A percentile compares a stretch with the other conserved stretches of the same genome.
These are phyloP conservation scores for Drosophila busckii DNA, from an alignment of 1,140 invertebrate genomes.

Conservation along the genomic window DNA sequence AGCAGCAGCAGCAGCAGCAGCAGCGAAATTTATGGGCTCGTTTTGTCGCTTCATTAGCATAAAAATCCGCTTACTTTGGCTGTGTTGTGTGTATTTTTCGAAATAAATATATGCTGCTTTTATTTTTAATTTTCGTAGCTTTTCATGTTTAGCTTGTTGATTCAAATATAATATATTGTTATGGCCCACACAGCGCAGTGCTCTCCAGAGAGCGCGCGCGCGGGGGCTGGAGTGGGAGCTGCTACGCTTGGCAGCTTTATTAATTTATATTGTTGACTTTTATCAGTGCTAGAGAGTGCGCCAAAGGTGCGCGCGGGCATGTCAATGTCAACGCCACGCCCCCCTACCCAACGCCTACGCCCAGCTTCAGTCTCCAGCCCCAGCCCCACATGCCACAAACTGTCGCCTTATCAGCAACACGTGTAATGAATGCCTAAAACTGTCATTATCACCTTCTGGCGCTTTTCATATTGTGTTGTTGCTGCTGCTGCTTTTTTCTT, in stretches of 20 bases:
- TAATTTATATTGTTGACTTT: constrained; percentile 77
- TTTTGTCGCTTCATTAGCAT: constrained; percentile 64
- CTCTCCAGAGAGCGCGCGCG: constrained; percentile 45
- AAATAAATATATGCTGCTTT: constrained; percentile 42
- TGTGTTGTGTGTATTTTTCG: constrained; percentile 73
- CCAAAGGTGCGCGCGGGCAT: constrained; percentile 34
- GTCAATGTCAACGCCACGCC: constrained; percentile 41
- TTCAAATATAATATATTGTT: constrained; percentile 73
- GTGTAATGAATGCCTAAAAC: constrained; percentile 78
- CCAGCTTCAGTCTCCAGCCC: not conserved
- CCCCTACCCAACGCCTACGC: not conserved
- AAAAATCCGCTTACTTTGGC: constrained; percentile 71
- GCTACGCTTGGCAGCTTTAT: constrained; percentile 65
- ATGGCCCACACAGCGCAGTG: constrained; percentile 62
- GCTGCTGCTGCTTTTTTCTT: constrained; percentile 5
- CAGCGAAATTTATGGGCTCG: constrained; percentile 46
- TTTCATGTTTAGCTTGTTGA: constrained; percentile 54
- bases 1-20: not conserved
- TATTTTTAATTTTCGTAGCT: constrained; percentile 2
- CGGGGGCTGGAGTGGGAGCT: constrained; percentile 39
- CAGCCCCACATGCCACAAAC: not conserved
- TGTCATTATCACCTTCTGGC: constrained; percentile 72
- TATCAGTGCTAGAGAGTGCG: constrained; percentile 49
- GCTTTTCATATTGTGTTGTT: constrained; percentile 26
- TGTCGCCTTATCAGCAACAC: constrained; percentile 69